Evolutionary conservation across 1,140 invertebrate genomes (phyloP).

Genomic region (Lepidotrigona ventralis): DNA sequence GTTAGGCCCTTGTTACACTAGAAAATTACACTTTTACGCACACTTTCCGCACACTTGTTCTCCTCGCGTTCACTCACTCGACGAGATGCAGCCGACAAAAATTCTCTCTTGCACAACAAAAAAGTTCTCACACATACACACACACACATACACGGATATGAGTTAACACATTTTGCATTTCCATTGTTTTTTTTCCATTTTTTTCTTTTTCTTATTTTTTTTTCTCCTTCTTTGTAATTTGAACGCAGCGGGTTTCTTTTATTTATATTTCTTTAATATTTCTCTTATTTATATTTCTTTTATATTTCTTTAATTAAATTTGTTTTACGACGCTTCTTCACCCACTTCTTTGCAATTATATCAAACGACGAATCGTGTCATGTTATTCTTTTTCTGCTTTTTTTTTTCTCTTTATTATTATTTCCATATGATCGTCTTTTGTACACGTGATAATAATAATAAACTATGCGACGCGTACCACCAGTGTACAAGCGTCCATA

Average conservation of each 20-base stretch:
- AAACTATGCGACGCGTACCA: constrained; percentile 45
- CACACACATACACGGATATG: constrained; percentile 41
- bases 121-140: background rate
- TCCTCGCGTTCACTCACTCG: background rate
- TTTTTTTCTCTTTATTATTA: background rate
- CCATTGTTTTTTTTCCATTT: background rate
- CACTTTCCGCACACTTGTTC: background rate
- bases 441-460: constrained; percentile 38
- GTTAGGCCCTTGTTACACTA: constrained; percentile 38
- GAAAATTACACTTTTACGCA: constrained; percentile 26
- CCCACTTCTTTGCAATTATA: background rate
- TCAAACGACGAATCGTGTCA: constrained; percentile 28
- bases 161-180: constrained; percentile 27
- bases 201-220: constrained; percentile 4
- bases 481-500: constrained; percentile 45
- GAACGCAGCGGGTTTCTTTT: constrained; percentile 10
- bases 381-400: background rate
- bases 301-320: constrained; percentile 20
- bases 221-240: background rate
- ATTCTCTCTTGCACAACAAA: constrained; percentile 3
- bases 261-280: background rate
- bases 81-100: background rate
- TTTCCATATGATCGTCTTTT: constrained; percentile 22
- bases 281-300: background rate
- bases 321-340: background rate